A percentile compares a stretch with the other conserved stretches of the same genome.
These are phyloP conservation scores for Eulemur rufifrons DNA, from an alignment of 2,113 vertebrate species.

Conservation along the genomic window DNA sequence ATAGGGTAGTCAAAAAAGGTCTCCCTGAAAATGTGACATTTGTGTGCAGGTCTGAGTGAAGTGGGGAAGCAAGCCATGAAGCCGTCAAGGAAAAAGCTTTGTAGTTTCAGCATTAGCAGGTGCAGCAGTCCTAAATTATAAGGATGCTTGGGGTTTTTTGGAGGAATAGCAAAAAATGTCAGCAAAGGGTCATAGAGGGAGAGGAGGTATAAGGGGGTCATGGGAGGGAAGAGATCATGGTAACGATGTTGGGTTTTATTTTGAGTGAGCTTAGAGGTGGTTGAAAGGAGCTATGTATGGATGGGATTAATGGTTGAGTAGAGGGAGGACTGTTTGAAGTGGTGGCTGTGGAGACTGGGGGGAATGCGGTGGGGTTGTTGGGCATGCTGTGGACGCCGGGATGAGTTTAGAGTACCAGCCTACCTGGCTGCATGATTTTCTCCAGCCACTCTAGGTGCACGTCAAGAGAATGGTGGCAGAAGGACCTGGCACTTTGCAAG, in stretches of 20 bases:
- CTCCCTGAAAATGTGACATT: background rate
- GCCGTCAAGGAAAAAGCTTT: background rate
- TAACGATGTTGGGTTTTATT: background rate
- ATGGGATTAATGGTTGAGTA: background rate
- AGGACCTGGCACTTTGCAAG: background rate
- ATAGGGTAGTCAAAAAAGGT: background rate
- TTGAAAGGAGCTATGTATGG: background rate
- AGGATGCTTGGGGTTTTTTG: background rate
- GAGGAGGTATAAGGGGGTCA: background rate
- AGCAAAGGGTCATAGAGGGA: background rate
- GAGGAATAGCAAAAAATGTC: background rate
- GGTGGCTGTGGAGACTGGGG: background rate
- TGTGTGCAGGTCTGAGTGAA: background rate
- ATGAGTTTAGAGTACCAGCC: background rate
- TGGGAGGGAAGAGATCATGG: background rate
- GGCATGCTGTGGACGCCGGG: too few relatives aligned
- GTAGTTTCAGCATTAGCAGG: background rate
- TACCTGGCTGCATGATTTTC: background rate
- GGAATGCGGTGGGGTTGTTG: background rate
- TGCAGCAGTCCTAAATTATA: background rate
- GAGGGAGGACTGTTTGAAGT: background rate
- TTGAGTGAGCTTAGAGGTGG: background rate
- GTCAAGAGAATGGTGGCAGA: background rate
- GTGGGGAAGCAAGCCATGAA: background rate
- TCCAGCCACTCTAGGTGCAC: background rate